A percentile compares a stretch with the other conserved stretches of the same genome.
These are phyloP conservation scores for Drosophila simulans DNA, from an alignment of 1,140 invertebrate species.

Conservation along the genomic window DNA sequence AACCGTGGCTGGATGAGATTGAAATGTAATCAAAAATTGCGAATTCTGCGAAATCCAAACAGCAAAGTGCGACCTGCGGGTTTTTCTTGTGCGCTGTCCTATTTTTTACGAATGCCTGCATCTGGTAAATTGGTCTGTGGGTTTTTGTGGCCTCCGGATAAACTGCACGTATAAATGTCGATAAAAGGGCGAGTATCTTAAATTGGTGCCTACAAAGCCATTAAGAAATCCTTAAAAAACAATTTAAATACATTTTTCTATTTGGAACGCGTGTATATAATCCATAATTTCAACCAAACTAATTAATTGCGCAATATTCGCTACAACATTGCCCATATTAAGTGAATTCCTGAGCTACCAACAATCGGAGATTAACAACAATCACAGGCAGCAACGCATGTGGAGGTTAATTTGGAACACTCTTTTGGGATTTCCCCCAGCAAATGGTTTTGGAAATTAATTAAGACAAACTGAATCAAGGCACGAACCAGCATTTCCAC, in stretches of 20 bases:
- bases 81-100: slow-evolving; percentile 28
- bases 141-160: not conserved
- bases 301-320: too few species aligned
- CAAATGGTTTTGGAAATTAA: slow-evolving; percentile 59
- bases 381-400: slow-evolving; percentile 9
- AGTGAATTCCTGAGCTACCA: slow-evolving; percentile 3
- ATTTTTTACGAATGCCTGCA: slow-evolving; percentile 22
- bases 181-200: not conserved
- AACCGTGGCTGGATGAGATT: slow-evolving; percentile 39
- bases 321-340: not conserved
- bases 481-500: slow-evolving; percentile 57
- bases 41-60: slow-evolving; percentile 46
- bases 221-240: not conserved
- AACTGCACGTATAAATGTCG: not conserved
- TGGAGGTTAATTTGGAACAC: slow-evolving; percentile 47
- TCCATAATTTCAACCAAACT: too few species aligned
- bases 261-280: too few species aligned
- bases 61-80: slow-evolving; percentile 30
- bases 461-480: slow-evolving; percentile 72
- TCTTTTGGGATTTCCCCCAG: slow-evolving; percentile 14
- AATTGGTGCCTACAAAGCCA: not conserved
- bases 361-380: slow-evolving; percentile 21
- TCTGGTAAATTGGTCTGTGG: not conserved
- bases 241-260: too few species aligned
- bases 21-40: slow-evolving; percentile 75